Base-by-base conservation (phyloP, 2,888 invertebrate genomes). In the Deilephila elpenor region DNA sequence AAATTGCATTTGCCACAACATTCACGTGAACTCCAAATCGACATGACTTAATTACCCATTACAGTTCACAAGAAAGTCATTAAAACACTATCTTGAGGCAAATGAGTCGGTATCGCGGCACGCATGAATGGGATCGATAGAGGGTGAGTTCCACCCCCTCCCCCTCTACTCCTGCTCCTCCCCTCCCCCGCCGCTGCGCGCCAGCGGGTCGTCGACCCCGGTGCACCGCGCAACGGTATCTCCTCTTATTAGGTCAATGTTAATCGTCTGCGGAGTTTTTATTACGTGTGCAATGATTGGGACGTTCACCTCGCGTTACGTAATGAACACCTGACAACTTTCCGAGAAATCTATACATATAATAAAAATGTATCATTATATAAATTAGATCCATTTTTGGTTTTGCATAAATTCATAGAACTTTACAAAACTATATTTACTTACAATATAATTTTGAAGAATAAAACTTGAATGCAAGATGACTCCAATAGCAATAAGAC, bases 71-170 rank as follows among this genome's bases (percentile, higher is more conserved):
- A 44, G 59, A 73, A 73, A 73, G 17, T 60, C 70, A 51, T 56
- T 37, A 70, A 70, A 62, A 62, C 67, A 67, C 67, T 51, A 61
- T 59, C n/a, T 51, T 51, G 32, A 29, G 29, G 44, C 32, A 70
- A 70, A 70, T 70, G 59, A 44, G 59, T 44, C 19, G 61, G 51
- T 70, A 61, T 59, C 61, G 73, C 44, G 51, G 70, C 83, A 85
- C 84, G 84, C 85, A 84, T 88, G 89, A 88, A 86, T 88, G 88
- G 80, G 89, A 91, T 91, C 91, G 89, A 91, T 91, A 87, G 82
- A 77, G 80, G 82, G 78, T 73, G 76, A 78, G 70, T 71, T 44
- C 71, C 76, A 17, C 64, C 20, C 64, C 64, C 20, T n/a, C 64
- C 14, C 20, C 64, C 17, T 25, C 67, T 44, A 1, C 51, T 5